Base-by-base conservation (phyloP, 2,113 vertebrate species). In the Vidua macroura region DNA sequence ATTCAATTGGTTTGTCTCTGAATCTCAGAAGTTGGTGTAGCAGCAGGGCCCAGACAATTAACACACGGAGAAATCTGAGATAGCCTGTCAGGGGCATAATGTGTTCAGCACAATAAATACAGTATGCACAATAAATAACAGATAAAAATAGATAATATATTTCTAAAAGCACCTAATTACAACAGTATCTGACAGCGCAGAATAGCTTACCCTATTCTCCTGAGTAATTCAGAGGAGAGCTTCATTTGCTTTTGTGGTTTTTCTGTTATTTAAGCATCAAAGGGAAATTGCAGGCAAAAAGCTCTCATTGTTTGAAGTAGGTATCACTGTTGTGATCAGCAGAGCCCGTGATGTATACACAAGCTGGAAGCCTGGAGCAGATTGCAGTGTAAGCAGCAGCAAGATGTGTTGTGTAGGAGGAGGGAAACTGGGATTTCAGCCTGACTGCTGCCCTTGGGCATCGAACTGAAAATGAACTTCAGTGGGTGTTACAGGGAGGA, bases 81-180 rank as follows among this genome's bases (percentile, higher is more conserved):
- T 28, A 43, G 33, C 58, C 44, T 88, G 18, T 73, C 35, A 78
- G 84, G 64, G 78, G 48, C 81, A 33, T n/a, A 44, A 68, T 17
- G 19, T 0, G 1, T 63, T 70, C 85, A 68, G 85, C 68, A 81
- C 56, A 62, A 48, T 59, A 87, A 93, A 82, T 79, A 59, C 7
- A 78, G 52, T 30, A 20, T 30, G 68, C 52, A 33, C 76, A 86
- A 59, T 85, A 92, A 94, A 88, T 88, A 88, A 81, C 69, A 92
- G 92, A 83, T 63, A 88, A 92, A 95, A 95, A 93, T 66, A 91
- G 88, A 75, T 75, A 37, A 39, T 64, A 33, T 66, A 41, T 60
- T 86, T 90, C 86, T 95, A 68, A 96, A 92, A 95, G 49, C 80
- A 88, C 90, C 62, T 95, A 85, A 95, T 94, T 94, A 75, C 88